Conservation (phyloP, 1,140 invertebrate species). For the Diorhabda carinulata region DNA sequence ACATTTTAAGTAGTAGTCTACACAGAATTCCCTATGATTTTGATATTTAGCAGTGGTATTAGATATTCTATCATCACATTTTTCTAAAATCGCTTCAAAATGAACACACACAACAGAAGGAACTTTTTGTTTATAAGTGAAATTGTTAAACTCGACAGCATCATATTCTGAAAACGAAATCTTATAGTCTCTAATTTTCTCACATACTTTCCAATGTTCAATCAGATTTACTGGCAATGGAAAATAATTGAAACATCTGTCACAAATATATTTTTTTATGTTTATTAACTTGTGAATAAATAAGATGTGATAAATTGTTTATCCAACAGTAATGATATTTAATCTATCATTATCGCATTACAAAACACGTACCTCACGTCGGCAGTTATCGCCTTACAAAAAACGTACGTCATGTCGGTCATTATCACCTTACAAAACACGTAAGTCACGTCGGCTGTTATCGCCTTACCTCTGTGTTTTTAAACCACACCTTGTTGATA, state of each 20-base stretch:
- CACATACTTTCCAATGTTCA: conserved; percentile 26
- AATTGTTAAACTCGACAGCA: conserved; percentile 35
- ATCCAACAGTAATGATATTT: conserved; percentile 39
- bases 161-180: conserved; percentile 22
- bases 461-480: too few species aligned
- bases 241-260: conserved; percentile 40
- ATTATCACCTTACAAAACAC: too few species aligned
- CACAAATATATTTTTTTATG: conserved; percentile 37
- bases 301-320: conserved; percentile 34
- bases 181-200: conserved; percentile 11
- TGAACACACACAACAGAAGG: conserved; percentile 44
- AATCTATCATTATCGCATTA: background rate
- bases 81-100: conserved; percentile 39
- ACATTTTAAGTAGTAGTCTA: conserved; percentile 17
- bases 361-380: too few species aligned
- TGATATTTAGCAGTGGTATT: conserved; percentile 30
- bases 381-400: too few species aligned
- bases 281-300: conserved; percentile 33
- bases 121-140: conserved; percentile 31
- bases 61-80: conserved; percentile 1
- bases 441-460: too few species aligned
- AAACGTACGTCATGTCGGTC: too few species aligned
- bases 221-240: conserved; percentile 27
- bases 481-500: too few species aligned
- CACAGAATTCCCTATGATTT: conserved; percentile 35